Evolutionary conservation across 2,113 vertebrate genomes (phyloP), one percentile per base, ranked within the genome.

Genomic region (Corythaixoides concolor): DNA sequence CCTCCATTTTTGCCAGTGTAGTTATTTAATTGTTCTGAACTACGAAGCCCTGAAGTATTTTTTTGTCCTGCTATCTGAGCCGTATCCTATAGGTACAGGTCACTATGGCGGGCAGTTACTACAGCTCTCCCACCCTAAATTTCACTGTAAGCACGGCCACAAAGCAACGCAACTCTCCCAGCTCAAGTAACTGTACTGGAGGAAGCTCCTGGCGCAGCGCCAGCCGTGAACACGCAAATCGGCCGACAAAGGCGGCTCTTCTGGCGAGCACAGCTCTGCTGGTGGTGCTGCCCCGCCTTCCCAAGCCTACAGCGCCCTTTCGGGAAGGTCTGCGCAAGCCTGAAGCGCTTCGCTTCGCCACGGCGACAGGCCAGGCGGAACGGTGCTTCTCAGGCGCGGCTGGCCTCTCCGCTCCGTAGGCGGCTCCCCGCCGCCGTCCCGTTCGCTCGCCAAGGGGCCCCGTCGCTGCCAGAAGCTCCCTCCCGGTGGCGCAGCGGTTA

Each of bases 41-140:
- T 22, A 24, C 4, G 1, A 55, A 56, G 63, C 24, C 58, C 60
- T 7, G 1, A 17, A 19, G 3, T 5, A 2, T 26, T n/a, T 39
- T 33, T 58, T 59, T 22, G 63, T 45, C 11, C n/a, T 41, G 47
- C 24, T 20, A 21, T 12, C 50, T 15, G 16, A 66, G 21, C 32
- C 19, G 1, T 14, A 32, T 18, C 60, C 20, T 15, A 16, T 1
- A 22, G 14, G 12, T 4, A 6, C 18, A 9, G 14, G 8, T 33
- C 52, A 8, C 43, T 43, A 19, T 4, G 0, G 10, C 4, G 32
- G 30, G 32, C 32, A 10, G 43, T 21, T 24, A 26, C 28, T 11
- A 5, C 52, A 28, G 30, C 68, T 28, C 32, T 41, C 32, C 26
- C 45, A 49, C 19, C 9, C 2, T 32, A 74, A 22, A 9, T 9